phyloP scores from a whole-genome alignment of 1,140 invertebrate species.

The Anastrepha ludens region DNA sequence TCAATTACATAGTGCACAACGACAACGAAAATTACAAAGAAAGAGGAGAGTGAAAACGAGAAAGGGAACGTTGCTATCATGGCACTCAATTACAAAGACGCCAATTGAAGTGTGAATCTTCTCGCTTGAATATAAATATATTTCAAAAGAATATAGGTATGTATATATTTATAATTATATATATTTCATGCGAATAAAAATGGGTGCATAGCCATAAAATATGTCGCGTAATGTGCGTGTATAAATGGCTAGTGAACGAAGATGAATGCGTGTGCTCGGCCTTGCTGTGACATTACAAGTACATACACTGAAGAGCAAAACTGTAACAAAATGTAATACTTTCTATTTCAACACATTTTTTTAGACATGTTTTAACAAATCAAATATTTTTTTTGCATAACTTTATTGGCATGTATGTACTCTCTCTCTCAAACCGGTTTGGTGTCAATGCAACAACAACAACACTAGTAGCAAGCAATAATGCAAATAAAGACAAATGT shows the following conservation, averaged over 20 bases:
- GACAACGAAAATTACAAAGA: background rate
- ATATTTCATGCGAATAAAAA: background rate
- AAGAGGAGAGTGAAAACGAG: background rate
- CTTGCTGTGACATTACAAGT: conserved; percentile 1
- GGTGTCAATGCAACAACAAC: too few relatives aligned
- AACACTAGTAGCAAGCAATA: too few relatives aligned
- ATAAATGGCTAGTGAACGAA: conserved; percentile 37
- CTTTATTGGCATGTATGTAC: too few relatives aligned
- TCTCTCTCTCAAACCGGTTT: too few relatives aligned
- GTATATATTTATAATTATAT: background rate
- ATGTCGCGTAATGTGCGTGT: conserved; percentile 13
- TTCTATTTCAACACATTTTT: too few relatives aligned
- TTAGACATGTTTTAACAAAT: too few relatives aligned
- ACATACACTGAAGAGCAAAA: too few relatives aligned
- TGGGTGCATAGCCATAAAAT: background rate
- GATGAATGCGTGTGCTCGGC: conserved; percentile 7
- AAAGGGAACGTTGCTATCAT: background rate
- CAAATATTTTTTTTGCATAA: too few relatives aligned
- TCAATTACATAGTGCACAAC: conserved; percentile 65
- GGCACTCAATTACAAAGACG: background rate
- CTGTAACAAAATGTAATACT: too few relatives aligned
- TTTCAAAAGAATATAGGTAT: background rate
- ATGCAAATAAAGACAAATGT: too few relatives aligned
- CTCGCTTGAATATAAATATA: background rate
- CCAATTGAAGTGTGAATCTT: background rate